Evolutionary conservation across 1,140 invertebrate genomes (phyloP), one percentile per base, ranked within the genome.

Genomic region (Zaprionus nigranus): DNA sequence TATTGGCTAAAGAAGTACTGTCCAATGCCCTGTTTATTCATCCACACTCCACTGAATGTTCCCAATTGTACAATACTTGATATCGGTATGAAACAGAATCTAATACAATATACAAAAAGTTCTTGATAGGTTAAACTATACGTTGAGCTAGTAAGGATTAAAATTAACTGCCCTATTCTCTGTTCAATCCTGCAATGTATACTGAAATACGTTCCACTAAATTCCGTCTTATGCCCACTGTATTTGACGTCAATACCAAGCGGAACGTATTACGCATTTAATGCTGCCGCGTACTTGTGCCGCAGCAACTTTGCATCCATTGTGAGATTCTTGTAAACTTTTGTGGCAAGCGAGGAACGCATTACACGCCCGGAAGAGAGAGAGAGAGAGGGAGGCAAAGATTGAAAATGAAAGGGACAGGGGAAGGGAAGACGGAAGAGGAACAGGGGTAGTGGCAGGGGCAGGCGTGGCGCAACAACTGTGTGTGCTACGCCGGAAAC

Each of bases 261-360:
- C 85, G 81, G 78, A 88, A 88, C 85, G 81, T 88, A 88, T 88
- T 88, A 88, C 84, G 85, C 82, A 79, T 84, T 88, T 90, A 88
- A 87, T 87, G 85, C 82, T 78, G 78, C 79, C 84, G 81, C 84
- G 84, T 88, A 81, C 81, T n/a, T n/a, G n/a, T n/a, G n/a, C n/a
- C n/a, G n/a, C n/a, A n/a, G n/a, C n/a, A n/a, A n/a, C n/a, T 83
- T 83, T 61, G 60, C 71, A 66, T 60, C 22, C 57, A 58, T 66
- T 79, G 58, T 74, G 69, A 69, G 60, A 66, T 53, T 87, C 79
- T 83, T 87, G 84, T 81, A 87, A 87, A 87, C 84, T 87, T 87
- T 78, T 84, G 84, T 61, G 81, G 85, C 75, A 72, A 82, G 64
- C 75, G 68, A 64, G 64, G 61, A 87, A 69, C 77, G 80, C 81